Evolutionary conservation across 2,888 invertebrate genomes (phyloP).

Genomic region (Gastracanthus pulcherrimus): DNA sequence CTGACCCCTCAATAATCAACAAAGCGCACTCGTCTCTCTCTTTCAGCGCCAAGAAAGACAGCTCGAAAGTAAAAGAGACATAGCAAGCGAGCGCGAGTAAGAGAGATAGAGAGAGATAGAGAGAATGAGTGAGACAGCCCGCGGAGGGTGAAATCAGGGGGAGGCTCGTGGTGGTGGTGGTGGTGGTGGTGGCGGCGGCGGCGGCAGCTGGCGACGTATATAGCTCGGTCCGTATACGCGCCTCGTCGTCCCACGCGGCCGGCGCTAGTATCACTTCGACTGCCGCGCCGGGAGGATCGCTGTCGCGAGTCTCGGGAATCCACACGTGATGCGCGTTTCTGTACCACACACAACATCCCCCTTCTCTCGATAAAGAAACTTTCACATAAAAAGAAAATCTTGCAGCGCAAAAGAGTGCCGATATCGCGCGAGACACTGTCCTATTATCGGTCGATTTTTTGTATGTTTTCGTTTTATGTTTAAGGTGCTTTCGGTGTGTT

Average conservation of each 20-base stretch:
- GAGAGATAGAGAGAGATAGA: too few relatives aligned
- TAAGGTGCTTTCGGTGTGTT: background rate
- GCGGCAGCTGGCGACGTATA: conserved; percentile 2
- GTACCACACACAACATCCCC: background rate
- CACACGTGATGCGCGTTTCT: background rate
- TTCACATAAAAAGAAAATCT: background rate
- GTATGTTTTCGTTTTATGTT: background rate
- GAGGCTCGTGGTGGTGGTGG: background rate
- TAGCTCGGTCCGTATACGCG: background rate
- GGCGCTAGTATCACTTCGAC: conserved; percentile 17
- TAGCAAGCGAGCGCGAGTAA: background rate
- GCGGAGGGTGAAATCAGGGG: background rate
- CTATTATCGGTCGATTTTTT: background rate
- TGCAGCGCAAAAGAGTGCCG: too few relatives aligned
- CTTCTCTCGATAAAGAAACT: background rate
- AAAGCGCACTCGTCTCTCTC: too few relatives aligned
- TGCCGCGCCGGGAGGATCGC: conserved; percentile 8
- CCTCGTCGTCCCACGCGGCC: conserved; percentile 12
- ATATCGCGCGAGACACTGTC: too few relatives aligned
- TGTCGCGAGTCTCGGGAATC: background rate
- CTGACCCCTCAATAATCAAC: too few relatives aligned
- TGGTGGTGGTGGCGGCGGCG: conserved; percentile 7
- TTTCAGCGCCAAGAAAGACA: too few relatives aligned
- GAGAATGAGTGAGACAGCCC: too few relatives aligned
- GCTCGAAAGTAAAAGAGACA: too few relatives aligned